A percentile compares a stretch with the other conserved stretches of the same genome.
phyloP scores from a whole-genome alignment of 2,888 invertebrate species.

The Cantharis rufa region DNA sequence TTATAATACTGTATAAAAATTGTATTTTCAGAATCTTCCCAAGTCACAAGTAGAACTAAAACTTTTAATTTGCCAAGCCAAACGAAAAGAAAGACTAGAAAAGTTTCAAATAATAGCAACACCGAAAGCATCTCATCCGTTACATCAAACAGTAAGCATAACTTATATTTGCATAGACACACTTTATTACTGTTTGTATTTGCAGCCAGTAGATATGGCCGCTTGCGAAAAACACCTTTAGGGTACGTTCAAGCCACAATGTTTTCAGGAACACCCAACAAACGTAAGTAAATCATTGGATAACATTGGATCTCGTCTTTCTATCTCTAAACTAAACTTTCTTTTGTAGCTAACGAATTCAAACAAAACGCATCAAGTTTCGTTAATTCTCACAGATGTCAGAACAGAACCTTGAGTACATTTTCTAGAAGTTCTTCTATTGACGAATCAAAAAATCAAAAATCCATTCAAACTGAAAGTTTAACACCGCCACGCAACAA shows the following conservation, averaged over 20 bases:
- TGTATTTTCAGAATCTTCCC: not conserved
- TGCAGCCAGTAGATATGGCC: not conserved
- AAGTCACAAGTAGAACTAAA: not conserved
- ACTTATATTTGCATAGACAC: not conserved
- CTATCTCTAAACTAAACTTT: not conserved
- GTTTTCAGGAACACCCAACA: not conserved
- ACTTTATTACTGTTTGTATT: not conserved
- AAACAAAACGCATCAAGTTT: not conserved
- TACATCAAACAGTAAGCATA: not conserved
- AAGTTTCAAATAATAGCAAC: not conserved
- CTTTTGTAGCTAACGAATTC: not conserved
- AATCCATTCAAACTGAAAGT: not conserved
- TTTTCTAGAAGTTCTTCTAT: not conserved
- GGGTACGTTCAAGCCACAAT: not conserved
- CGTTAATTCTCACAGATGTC: not conserved
- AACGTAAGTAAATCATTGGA: not conserved
- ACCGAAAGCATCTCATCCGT: not conserved
- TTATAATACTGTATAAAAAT: too few relatives aligned
- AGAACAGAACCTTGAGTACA: not conserved
- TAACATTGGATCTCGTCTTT: not conserved
- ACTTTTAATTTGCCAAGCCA: not conserved
- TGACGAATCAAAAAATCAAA: not conserved
- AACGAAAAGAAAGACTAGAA: not conserved
- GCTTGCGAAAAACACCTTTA: not conserved
- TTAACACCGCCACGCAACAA: not conserved